A percentile compares a stretch with the other conserved stretches of the same genome.
Conservation (phyloP, 1,140 invertebrate genomes). For the Agrilus planipennis region DNA sequence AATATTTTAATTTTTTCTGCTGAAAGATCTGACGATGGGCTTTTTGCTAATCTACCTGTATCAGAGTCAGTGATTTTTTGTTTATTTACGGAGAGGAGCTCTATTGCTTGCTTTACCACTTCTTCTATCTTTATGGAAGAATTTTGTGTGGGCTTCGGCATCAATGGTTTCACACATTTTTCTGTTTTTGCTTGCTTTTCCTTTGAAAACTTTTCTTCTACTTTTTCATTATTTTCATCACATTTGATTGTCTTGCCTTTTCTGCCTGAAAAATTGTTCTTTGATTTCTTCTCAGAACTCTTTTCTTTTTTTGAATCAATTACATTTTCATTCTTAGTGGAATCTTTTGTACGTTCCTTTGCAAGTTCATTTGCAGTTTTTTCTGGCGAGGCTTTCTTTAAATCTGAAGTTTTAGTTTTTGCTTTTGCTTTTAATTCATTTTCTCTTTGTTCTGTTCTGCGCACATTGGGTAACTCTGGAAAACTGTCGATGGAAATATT, state of each 20-base stretch:
- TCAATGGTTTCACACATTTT: too few species aligned
- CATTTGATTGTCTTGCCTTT: background rate
- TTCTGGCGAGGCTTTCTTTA: background rate
- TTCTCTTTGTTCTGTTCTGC: slow-evolving; percentile 46
- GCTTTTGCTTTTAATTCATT: slow-evolving; percentile 42
- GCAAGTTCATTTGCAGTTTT: background rate
- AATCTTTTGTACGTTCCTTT: background rate
- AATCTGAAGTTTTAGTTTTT: slow-evolving; percentile 20
- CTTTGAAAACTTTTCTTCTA: background rate
- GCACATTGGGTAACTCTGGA: slow-evolving; percentile 51
- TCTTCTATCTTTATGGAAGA: too few species aligned
- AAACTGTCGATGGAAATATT: slow-evolving; percentile 51
- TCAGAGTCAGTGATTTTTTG: too few species aligned
- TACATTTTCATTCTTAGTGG: background rate
- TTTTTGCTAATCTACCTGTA: too few species aligned
- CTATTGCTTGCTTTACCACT: too few species aligned
- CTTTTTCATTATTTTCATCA: background rate
- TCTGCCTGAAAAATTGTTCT: background rate
- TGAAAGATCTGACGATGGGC: too few species aligned
- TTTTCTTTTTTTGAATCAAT: background rate
- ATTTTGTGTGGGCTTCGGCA: too few species aligned
- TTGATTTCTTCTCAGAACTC: too few species aligned
- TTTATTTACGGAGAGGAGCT: too few species aligned
- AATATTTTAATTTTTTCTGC: too few species aligned
- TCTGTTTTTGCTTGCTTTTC: background rate